Evolutionary conservation across 2,888 invertebrate genomes (phyloP).

Genomic region (Nebria brevicollis): DNA sequence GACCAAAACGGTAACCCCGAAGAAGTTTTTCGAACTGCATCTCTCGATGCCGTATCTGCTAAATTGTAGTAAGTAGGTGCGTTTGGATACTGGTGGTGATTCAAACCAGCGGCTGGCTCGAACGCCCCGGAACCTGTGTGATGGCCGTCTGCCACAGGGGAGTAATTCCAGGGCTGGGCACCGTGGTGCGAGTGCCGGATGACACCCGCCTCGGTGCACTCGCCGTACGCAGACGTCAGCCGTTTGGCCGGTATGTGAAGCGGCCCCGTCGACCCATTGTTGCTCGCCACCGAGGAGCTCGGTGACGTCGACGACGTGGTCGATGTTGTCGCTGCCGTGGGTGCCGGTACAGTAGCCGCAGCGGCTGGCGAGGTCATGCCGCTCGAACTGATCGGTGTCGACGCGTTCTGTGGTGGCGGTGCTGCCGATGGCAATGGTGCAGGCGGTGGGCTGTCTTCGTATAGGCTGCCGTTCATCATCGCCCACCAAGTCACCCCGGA

Average conservation of each 20-base stretch:
- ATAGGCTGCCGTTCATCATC: constrained; percentile 85
- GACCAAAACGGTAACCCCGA: constrained; percentile 75
- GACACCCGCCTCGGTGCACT: constrained; percentile 72
- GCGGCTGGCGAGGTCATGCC: constrained; percentile 63
- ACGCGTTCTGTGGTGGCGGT: constrained; percentile 53
- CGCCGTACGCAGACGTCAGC: constrained; percentile 67
- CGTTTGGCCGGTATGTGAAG: constrained; percentile 92
- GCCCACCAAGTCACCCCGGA: constrained; percentile 87
- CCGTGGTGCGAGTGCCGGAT: constrained; percentile 77
- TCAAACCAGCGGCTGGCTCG: constrained; percentile 70
- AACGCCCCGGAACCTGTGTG: constrained; percentile 64
- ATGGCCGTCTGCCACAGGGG: constrained; percentile 70
- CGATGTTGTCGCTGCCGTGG: constrained; percentile 74
- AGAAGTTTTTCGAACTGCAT: constrained; percentile 57
- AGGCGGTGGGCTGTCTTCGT: constrained; percentile 75
- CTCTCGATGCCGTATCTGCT: constrained; percentile 70
- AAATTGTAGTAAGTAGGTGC: constrained; percentile 81
- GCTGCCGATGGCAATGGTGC: constrained; percentile 63
- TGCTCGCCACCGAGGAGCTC: constrained; percentile 72
- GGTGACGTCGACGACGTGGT: constrained; percentile 72
- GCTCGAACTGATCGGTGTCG: constrained; percentile 66
- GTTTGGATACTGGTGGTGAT: constrained; percentile 75
- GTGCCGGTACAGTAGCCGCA: constrained; percentile 62
- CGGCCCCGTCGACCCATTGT: constrained; percentile 77
- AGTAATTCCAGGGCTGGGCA: constrained; percentile 77